Evolutionary conservation across 2,797 vertebrate genomes (phyloP).

Genomic region (Alfaro cultratus): DNA sequence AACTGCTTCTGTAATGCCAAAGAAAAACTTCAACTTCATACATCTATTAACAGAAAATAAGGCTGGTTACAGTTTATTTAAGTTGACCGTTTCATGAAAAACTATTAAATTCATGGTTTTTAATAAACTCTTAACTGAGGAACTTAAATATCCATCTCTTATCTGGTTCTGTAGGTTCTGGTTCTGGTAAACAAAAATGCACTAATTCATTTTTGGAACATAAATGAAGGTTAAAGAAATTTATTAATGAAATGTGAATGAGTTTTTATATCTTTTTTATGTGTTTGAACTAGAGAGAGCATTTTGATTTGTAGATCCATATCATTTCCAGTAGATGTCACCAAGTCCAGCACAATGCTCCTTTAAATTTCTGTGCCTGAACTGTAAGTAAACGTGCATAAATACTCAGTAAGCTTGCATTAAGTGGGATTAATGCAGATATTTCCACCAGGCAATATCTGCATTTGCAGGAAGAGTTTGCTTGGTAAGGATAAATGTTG

Average conservation of each 20-base stretch:
- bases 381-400: not conserved
- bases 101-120: not conserved
- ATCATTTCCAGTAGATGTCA: not conserved
- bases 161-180: no score
- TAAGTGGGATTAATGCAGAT: not conserved
- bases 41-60: not conserved
- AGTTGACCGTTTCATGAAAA: not conserved
- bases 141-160: not conserved
- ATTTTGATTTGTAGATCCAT: not conserved
- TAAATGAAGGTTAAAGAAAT: not conserved
- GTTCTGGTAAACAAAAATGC: not conserved
- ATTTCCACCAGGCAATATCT: not conserved
- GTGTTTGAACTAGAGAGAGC: not conserved
- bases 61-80: not conserved
- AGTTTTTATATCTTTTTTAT: not conserved
- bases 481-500: not conserved
- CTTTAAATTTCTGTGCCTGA: not conserved
- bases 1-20: not conserved
- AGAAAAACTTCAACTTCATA: not conserved
- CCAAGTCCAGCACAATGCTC: not conserved
- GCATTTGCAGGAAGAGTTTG: not conserved
- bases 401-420: not conserved
- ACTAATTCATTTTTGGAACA: not conserved
- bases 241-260: not conserved
- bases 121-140: not conserved